Evolutionary conservation across 2,797 vertebrate species (phyloP), one percentile per base, ranked within the genome.

Genomic region (Gadopsis bispinosus): DNA sequence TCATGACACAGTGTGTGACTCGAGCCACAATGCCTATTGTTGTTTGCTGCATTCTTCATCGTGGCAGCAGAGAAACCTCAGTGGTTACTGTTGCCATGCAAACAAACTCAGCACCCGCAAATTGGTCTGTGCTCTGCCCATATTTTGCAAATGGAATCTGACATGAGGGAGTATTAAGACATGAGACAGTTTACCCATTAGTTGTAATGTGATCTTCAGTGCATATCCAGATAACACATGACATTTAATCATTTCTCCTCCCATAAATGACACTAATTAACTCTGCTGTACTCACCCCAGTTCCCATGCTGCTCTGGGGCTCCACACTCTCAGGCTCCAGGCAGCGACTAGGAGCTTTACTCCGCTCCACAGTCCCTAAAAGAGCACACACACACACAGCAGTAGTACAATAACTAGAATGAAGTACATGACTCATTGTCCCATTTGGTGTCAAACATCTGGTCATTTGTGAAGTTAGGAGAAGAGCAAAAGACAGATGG

Each of bases 271-370:
- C 29, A 50, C 43, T 19, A 3, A 58, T 62, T 69, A 71, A 63
- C 54, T 62, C 60, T 35, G 31, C 48, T 73, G 48, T 79, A 93
- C 95, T 95, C 86, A 95, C 95, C 90, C 45, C 90, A 64, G 85
- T 64, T 69, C 91, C 91, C 77, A 88, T 73, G 72, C 14, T 89
- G 87, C 86, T 89, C 47, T 89, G 91, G 70, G 88, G 79, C 78
- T 91, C 92, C 63, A 77, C 81, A 33, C 45, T 87, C 13, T 92
- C 92, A 7, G 80, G 66, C 47, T 94, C 93, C 61, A 83, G 71
- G 50, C 75, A 79, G 69, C 75, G 35, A 51, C 69, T 74, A 3
- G 87, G 67, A 31, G 69, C 70, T 87, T 88, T 91, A 37, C 77
- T 63, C 51, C 71, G 90, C 75, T 95, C 92, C 65, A 75, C 74